These are phyloP conservation scores for Anser brachyrhynchus DNA, from an alignment of 2,113 vertebrate genomes.

Conservation along the genomic window DNA sequence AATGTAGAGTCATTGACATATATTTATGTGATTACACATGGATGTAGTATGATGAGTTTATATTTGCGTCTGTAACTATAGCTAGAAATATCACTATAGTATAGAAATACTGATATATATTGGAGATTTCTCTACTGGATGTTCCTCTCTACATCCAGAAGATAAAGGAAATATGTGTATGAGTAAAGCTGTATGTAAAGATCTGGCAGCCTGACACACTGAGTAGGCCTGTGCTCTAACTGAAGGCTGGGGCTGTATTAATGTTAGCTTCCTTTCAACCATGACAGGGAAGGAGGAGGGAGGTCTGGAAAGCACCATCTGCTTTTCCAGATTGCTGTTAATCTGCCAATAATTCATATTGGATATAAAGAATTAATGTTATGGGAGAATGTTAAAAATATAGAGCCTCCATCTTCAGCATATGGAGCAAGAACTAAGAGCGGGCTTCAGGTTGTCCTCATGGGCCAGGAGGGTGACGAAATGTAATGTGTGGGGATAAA, in stretches of 20 bases:
- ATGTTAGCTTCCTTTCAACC: conserved; percentile 68
- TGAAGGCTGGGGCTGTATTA: conserved; percentile 56
- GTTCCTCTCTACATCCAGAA: conserved; percentile 27
- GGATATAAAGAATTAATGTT: conserved; percentile 69
- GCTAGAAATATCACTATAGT: neutral
- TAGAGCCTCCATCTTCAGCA: conserved; percentile 13
- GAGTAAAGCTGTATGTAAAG: conserved; percentile 1
- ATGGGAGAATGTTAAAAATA: conserved; percentile 38
- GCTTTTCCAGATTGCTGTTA: conserved; percentile 73
- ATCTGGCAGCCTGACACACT: conserved; percentile 47
- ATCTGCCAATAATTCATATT: conserved; percentile 69
- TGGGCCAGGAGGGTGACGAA: neutral
- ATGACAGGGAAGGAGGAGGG: conserved; percentile 65
- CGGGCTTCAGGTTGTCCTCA: neutral
- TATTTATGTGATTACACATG: neutral
- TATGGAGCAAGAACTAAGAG: conserved; percentile 4
- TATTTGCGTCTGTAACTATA: neutral
- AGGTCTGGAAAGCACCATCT: conserved; percentile 72
- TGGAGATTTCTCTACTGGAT: neutral
- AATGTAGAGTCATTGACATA: neutral
- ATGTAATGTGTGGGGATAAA: neutral
- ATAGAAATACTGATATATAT: neutral
- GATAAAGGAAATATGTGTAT: neutral
- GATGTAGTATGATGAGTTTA: neutral
- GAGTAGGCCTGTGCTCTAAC: conserved; percentile 39